These are phyloP conservation scores for Sciurus vulgaris DNA, from an alignment of 2,797 vertebrate genomes.

Conservation along the genomic window DNA sequence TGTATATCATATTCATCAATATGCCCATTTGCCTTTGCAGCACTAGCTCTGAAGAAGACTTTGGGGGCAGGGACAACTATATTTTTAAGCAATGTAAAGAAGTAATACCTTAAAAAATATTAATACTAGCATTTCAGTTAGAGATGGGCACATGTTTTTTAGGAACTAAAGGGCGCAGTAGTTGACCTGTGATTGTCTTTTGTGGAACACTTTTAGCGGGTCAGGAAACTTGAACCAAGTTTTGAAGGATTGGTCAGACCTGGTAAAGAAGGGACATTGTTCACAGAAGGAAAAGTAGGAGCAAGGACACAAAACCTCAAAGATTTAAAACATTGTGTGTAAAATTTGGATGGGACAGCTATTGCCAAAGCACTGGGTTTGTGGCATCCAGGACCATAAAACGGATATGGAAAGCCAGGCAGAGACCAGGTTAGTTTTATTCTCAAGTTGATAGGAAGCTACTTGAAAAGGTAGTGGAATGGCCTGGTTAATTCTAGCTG, in stretches of 20 bases:
- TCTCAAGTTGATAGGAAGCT: not conserved
- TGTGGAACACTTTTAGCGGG: not conserved
- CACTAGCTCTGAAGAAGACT: not conserved
- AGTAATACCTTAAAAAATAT: not conserved
- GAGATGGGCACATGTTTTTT: not conserved
- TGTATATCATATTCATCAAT: not conserved
- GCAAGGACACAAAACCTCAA: not conserved
- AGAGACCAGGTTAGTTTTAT: conserved; percentile 13
- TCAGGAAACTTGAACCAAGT: not conserved
- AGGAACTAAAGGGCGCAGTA: not conserved
- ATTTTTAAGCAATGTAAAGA: conserved; percentile 22
- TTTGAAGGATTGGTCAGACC: not conserved
- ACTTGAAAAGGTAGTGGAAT: not conserved
- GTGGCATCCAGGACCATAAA: not conserved
- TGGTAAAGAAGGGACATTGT: not conserved
- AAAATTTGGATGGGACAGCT: not conserved
- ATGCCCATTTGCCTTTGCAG: not conserved
- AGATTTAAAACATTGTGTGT: not conserved
- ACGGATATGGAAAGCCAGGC: not conserved
- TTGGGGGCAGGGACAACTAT: not conserved
- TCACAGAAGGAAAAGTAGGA: not conserved
- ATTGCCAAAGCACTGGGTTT: not conserved
- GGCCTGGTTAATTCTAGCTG: not conserved
- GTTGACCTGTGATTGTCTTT: not conserved
- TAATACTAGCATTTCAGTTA: conserved; percentile 20